Conservation (phyloP, 2,113 vertebrate species). For the Sylvicapra grimmia region DNA sequence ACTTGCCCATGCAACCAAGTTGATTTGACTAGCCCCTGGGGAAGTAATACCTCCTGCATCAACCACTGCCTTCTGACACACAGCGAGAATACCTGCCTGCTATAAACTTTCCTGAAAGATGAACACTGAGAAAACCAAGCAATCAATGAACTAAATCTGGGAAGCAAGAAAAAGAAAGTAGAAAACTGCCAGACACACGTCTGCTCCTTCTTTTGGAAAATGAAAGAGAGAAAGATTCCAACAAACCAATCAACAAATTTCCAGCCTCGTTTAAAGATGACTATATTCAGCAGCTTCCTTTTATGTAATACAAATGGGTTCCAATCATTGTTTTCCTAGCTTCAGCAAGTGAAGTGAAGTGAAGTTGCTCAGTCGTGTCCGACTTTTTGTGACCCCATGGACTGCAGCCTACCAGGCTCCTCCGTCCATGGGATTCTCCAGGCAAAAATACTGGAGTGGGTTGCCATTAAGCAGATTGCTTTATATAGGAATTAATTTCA, state of each 20-base stretch:
- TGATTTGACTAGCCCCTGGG: not conserved
- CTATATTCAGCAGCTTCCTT: not conserved
- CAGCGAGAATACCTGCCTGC: not conserved
- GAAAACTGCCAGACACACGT: not conserved
- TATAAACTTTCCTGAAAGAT: not conserved
- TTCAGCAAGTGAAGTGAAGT: not conserved
- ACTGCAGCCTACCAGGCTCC: no score
- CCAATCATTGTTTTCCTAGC: not conserved
- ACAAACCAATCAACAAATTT: constrained; percentile 8
- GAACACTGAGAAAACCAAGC: not conserved
- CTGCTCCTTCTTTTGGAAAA: constrained; percentile 38
- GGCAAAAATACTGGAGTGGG: no score
- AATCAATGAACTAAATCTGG: constrained; percentile 17
- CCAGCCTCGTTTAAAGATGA: not conserved
- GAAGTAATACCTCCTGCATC: not conserved
- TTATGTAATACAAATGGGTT: not conserved
- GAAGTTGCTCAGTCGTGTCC: no score
- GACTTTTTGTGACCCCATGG: no score
- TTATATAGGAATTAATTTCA: not conserved
- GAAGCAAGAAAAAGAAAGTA: not conserved
- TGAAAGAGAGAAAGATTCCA: not conserved
- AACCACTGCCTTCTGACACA: not conserved
- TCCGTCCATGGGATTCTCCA: no score
- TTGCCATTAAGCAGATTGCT: not conserved
- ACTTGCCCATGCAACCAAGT: not conserved